phyloP scores from a whole-genome alignment of 2,888 invertebrate species.

The Leptogaster cylindrica region DNA sequence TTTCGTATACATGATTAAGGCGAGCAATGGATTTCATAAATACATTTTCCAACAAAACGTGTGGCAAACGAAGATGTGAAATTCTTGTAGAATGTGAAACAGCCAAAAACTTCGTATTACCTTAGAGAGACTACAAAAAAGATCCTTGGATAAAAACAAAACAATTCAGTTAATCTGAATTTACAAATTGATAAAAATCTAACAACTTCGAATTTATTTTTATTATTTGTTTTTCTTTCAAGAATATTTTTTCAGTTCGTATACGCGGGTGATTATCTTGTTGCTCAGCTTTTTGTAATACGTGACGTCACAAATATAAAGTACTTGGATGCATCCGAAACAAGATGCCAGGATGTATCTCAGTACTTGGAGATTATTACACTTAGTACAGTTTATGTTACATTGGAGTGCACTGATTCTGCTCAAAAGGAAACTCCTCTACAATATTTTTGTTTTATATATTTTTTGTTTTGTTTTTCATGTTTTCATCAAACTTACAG shows the following conservation, averaged over 20 bases:
- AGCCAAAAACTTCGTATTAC: slow-evolving; percentile 33
- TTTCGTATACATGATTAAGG: slow-evolving; percentile 54
- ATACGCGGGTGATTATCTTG: slow-evolving; percentile 36
- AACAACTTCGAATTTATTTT: background rate
- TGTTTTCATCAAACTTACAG: slow-evolving; percentile 12
- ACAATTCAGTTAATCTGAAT: background rate
- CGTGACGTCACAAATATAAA: slow-evolving; percentile 27
- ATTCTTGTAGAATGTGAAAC: slow-evolving; percentile 30
- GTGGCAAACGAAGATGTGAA: slow-evolving; percentile 5
- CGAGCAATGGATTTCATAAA: slow-evolving; percentile 50
- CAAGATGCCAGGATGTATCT: background rate
- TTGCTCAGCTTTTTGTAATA: slow-evolving; percentile 29
- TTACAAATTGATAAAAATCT: background rate
- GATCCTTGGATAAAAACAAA: background rate
- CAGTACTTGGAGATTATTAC: background rate
- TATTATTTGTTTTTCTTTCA: background rate
- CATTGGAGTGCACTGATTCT: background rate
- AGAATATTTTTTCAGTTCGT: slow-evolving; percentile 23
- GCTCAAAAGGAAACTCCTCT: background rate
- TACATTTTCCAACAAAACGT: slow-evolving; percentile 20
- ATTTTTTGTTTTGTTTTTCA: background rate
- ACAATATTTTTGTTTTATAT: background rate
- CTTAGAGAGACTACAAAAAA: too few relatives aligned
- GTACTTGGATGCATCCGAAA: slow-evolving; percentile 1
- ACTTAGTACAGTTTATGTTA: background rate